Percentiles rank a stretch among this genome's conserved stretches.
These are phyloP conservation scores for Cryptoblepharus egeriae DNA, from an alignment of 2,797 vertebrate genomes.

Conservation along the genomic window DNA sequence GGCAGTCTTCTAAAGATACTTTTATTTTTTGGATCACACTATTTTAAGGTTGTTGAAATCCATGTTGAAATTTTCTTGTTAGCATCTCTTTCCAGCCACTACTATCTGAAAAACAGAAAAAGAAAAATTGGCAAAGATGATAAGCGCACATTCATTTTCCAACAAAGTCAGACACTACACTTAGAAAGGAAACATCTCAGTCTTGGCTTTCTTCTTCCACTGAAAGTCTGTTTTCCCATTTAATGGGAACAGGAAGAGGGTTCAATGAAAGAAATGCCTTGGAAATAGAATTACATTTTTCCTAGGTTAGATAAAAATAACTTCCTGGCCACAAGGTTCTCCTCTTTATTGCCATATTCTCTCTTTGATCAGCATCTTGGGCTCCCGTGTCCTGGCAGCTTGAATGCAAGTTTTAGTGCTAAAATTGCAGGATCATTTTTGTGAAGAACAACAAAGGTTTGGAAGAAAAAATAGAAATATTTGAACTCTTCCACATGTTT, in stretches of 20 bases:
- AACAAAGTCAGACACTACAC: neutral
- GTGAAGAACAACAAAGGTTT: slow-evolving; percentile 61
- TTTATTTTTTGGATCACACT: neutral
- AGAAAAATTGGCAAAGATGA: neutral
- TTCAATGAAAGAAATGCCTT: slow-evolving; percentile 64
- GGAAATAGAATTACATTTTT: slow-evolving; percentile 38
- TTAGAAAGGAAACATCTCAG: neutral
- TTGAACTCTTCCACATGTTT: slow-evolving; percentile 73
- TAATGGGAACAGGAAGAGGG: slow-evolving; percentile 23
- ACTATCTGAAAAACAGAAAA: neutral
- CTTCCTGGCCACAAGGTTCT: slow-evolving; percentile 39
- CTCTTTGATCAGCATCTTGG: slow-evolving; percentile 67
- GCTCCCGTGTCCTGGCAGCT: slow-evolving; percentile 60
- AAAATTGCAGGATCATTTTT: slow-evolving; percentile 49
- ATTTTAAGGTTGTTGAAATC: slow-evolving; percentile 24
- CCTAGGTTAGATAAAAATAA: neutral
- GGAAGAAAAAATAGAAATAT: slow-evolving; percentile 63
- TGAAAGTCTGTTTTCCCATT: slow-evolving; percentile 44
- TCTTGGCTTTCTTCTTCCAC: neutral
- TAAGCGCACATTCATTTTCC: slow-evolving; percentile 4
- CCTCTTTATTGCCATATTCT: slow-evolving; percentile 59
- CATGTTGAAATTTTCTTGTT: neutral
- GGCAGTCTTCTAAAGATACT: neutral
- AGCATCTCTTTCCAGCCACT: neutral
- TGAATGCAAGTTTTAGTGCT: slow-evolving; percentile 67